Evolutionary conservation across 2,797 vertebrate species (phyloP).

Genomic region (Chrysocyon brachyurus): DNA sequence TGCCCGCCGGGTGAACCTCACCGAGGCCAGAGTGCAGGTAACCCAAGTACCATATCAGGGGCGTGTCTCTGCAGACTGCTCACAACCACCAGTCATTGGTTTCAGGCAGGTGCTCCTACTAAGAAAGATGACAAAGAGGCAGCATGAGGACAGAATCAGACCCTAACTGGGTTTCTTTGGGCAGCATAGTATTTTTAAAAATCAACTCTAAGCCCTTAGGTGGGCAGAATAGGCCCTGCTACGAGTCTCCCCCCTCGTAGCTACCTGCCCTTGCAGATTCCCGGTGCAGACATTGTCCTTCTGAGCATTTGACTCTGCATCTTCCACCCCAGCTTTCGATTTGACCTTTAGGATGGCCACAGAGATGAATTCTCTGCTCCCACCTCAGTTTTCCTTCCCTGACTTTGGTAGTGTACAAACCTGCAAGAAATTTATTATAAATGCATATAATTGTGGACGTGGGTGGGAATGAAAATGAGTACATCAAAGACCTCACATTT

Average conservation of each 20-base stretch:
- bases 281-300: rapidly evolving
- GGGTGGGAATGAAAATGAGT: too few species aligned
- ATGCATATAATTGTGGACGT: not conserved
- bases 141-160: too few species aligned
- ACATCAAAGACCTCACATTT: not conserved
- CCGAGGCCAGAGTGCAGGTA: conserved; percentile 98
- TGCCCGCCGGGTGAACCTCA: conserved; percentile 98
- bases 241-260: rapidly evolving
- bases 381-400: not conserved
- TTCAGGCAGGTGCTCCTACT: not conserved
- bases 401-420: not conserved
- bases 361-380: not conserved
- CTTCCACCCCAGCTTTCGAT: not conserved
- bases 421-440: not conserved
- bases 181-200: not conserved
- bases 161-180: not conserved
- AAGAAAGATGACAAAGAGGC: not conserved
- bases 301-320: not conserved
- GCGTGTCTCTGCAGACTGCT: not conserved
- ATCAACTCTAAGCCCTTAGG: not conserved
- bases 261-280: not conserved
- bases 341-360: not conserved
- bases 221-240: not conserved
- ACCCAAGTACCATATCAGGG: not conserved
- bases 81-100: not conserved